phyloP scores from a whole-genome alignment of 1,140 invertebrate genomes.

The Chironomus tepperi region DNA sequence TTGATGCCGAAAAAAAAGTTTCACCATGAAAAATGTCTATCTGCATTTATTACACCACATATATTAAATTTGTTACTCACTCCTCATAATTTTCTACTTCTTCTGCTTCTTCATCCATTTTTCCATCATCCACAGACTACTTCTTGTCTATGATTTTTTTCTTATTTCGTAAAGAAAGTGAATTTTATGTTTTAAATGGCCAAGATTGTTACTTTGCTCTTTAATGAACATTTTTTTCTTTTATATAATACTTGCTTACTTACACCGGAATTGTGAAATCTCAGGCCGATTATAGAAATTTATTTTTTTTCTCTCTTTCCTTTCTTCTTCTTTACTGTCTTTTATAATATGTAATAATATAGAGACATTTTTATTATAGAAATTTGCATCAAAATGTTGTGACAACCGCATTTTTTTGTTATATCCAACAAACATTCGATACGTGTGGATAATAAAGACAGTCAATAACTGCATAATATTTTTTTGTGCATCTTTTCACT shows the following conservation, averaged over 20 bases:
- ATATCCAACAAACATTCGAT: neutral
- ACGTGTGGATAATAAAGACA: too few species aligned
- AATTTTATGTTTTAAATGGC: constrained; percentile 18
- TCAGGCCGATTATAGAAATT: neutral
- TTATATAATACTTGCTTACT: neutral
- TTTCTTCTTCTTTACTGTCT: neutral
- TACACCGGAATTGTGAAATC: constrained; percentile 21
- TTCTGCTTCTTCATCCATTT: neutral
- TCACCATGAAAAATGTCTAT: neutral
- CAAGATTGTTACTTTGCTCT: constrained; percentile 9
- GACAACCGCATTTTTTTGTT: neutral
- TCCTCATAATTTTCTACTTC: neutral
- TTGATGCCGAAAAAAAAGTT: neutral
- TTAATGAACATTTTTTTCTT: neutral
- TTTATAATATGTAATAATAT: neutral
- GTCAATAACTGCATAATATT: too few species aligned
- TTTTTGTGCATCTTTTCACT: constrained; percentile 2
- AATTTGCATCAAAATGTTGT: neutral
- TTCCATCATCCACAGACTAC: neutral
- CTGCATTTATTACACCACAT: neutral
- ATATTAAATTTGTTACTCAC: neutral
- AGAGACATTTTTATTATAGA: neutral
- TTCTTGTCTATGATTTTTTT: neutral
- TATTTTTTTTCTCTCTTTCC: neutral
- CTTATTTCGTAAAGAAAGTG: constrained; percentile 5